Evolutionary conservation across 2,888 invertebrate species (phyloP).

Genomic region (Brenthis ino): DNA sequence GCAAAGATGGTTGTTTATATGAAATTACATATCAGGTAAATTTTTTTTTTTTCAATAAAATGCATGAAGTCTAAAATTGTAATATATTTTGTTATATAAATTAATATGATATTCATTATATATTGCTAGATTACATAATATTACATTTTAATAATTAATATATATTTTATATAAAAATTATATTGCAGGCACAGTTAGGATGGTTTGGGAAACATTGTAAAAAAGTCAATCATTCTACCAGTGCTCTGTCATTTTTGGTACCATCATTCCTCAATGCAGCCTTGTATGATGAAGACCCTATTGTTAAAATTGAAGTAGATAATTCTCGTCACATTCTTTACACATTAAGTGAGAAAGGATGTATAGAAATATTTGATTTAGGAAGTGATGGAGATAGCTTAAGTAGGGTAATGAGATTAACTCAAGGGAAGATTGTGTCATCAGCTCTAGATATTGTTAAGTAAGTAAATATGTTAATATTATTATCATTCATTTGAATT

Average conservation of each 20-base stretch:
- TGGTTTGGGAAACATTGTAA: conserved; percentile 98
- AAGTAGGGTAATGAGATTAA: conserved; percentile 87
- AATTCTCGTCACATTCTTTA: conserved; percentile 94
- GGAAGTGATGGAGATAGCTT: conserved; percentile 89
- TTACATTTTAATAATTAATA: neutral
- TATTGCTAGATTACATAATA: neutral
- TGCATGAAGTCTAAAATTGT: too few relatives aligned
- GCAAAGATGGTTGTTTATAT: conserved; percentile 96
- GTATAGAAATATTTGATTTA: conserved; percentile 94
- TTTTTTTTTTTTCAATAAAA: neutral
- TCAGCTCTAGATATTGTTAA: conserved; percentile 91
- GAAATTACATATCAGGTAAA: conserved; percentile 95
- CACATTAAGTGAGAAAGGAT: conserved; percentile 93
- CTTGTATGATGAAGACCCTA: conserved; percentile 93
- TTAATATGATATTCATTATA: too few relatives aligned
- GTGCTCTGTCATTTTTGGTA: conserved; percentile 92
- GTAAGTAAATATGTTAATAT: conserved; percentile 74
- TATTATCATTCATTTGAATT: neutral
- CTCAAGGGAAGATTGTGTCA: conserved; percentile 88
- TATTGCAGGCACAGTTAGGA: conserved; percentile 87
- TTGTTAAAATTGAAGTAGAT: conserved; percentile 94
- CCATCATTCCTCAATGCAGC: conserved; percentile 94
- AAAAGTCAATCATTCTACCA: conserved; percentile 96
- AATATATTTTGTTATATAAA: too few relatives aligned
- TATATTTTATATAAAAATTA: neutral